phyloP scores from a whole-genome alignment of 2,113 vertebrate species.

The Actenoides hombroni region DNA sequence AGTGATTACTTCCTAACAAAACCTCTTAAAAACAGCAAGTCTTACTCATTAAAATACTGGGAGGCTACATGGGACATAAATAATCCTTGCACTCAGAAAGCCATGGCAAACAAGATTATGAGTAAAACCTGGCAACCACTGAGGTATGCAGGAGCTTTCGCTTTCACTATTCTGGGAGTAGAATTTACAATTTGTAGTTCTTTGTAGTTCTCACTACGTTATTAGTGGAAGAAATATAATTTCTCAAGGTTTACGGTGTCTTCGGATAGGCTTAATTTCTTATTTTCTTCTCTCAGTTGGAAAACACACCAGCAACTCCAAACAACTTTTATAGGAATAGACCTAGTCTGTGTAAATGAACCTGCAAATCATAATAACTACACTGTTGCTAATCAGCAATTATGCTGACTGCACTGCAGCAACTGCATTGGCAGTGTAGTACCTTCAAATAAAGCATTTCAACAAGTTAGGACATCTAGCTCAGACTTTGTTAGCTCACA shows the following conservation, averaged over 20 bases:
- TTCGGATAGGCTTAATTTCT: background rate
- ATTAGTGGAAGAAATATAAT: background rate
- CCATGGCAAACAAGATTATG: background rate
- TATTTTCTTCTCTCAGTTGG: background rate
- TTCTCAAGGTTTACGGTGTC: background rate
- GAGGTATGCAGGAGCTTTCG: background rate
- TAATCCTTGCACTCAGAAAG: background rate
- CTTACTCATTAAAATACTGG: background rate
- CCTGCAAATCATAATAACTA: background rate
- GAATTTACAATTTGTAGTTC: background rate
- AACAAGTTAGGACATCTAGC: background rate
- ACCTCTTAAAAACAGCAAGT: background rate
- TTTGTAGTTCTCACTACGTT: background rate
- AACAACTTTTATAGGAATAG: background rate
- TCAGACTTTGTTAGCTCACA: background rate
- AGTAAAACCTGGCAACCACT: background rate
- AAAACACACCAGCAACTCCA: background rate
- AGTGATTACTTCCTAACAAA: background rate
- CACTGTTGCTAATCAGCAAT: background rate
- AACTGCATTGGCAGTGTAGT: fast-evolving
- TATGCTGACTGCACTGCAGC: background rate
- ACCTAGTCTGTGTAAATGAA: background rate
- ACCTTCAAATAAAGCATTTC: background rate
- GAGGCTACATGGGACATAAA: background rate
- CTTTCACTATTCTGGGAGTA: background rate